These are phyloP conservation scores for Gadus macrocephalus DNA, from an alignment of 2,113 vertebrate genomes.

Conservation along the genomic window DNA sequence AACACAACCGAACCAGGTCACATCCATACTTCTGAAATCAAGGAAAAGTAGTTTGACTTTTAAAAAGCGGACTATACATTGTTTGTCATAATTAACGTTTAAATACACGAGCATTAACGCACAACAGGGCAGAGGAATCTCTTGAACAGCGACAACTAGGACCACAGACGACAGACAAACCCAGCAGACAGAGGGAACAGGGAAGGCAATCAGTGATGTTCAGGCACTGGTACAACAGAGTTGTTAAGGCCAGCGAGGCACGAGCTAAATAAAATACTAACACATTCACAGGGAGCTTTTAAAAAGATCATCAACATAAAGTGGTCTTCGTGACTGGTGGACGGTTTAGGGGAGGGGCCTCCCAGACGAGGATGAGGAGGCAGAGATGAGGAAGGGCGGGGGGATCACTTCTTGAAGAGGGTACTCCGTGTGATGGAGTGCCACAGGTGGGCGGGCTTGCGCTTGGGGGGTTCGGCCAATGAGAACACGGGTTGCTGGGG, in stretches of 20 bases:
- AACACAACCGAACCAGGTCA: slow-evolving; percentile 45
- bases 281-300: slow-evolving; percentile 36
- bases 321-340: slow-evolving; percentile 46
- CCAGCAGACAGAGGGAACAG: slow-evolving; percentile 36
- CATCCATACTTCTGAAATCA: slow-evolving; percentile 61
- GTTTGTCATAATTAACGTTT: slow-evolving; percentile 43
- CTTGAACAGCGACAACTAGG: slow-evolving; percentile 28
- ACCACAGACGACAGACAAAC: slow-evolving; percentile 39
- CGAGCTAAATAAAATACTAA: slow-evolving; percentile 14
- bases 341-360: slow-evolving; percentile 12
- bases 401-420: slow-evolving; percentile 84
- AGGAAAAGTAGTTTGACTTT: slow-evolving; percentile 41
- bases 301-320: slow-evolving; percentile 28
- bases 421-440: slow-evolving; percentile 84
- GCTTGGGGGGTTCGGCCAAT: slow-evolving; percentile 87
- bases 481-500: slow-evolving; percentile 95
- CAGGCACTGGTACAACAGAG: slow-evolving; percentile 27
- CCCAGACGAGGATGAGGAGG: not conserved
- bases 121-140: slow-evolving; percentile 4
- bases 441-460: slow-evolving; percentile 88
- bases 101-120: slow-evolving; percentile 35
- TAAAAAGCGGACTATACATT: slow-evolving; percentile 48
- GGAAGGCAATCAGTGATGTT: slow-evolving; percentile 41
- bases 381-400: not conserved
- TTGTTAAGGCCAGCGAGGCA: slow-evolving; percentile 7